These are phyloP conservation scores for Ischnus inquisitorius DNA, from an alignment of 2,888 invertebrate species.

Conservation along the genomic window DNA sequence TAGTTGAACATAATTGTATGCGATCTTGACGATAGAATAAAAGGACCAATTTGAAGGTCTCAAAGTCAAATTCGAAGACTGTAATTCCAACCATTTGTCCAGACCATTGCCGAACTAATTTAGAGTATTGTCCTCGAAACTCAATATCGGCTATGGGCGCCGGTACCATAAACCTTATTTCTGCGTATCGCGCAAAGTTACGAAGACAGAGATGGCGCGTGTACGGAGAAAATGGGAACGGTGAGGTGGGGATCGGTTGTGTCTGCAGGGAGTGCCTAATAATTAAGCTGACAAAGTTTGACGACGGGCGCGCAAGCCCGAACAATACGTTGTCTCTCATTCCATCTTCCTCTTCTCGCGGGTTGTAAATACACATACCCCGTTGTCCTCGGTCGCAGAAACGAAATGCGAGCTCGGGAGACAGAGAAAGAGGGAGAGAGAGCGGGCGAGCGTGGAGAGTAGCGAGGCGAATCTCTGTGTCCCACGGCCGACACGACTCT, in stretches of 20 bases:
- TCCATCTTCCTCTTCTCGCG: neutral
- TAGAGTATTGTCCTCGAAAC: too few species aligned
- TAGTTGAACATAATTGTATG: too few species aligned
- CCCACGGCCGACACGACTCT: conserved; percentile 47
- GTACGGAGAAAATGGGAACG: neutral
- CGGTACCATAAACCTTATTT: neutral
- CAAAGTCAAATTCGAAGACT: too few species aligned
- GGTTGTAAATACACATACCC: neutral
- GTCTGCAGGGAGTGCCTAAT: conserved; percentile 57
- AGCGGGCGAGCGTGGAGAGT: neutral
- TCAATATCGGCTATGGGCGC: neutral
- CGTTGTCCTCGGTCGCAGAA: conserved; percentile 22
- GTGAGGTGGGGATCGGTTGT: neutral
- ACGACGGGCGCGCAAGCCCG: conserved; percentile 73
- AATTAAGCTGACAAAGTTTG: conserved; percentile 78
- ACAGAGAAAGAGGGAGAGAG: too few species aligned
- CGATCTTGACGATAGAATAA: too few species aligned
- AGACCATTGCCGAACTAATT: too few species aligned
- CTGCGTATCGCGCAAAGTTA: neutral
- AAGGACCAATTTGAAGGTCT: too few species aligned
- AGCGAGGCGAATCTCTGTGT: conserved; percentile 9
- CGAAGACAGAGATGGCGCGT: neutral
- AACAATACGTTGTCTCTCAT: conserved; percentile 21
- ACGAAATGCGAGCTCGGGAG: neutral
- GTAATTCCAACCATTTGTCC: too few species aligned